Conservation (phyloP, 2,113 vertebrate genomes). For the Ancistrus triradiatus region DNA sequence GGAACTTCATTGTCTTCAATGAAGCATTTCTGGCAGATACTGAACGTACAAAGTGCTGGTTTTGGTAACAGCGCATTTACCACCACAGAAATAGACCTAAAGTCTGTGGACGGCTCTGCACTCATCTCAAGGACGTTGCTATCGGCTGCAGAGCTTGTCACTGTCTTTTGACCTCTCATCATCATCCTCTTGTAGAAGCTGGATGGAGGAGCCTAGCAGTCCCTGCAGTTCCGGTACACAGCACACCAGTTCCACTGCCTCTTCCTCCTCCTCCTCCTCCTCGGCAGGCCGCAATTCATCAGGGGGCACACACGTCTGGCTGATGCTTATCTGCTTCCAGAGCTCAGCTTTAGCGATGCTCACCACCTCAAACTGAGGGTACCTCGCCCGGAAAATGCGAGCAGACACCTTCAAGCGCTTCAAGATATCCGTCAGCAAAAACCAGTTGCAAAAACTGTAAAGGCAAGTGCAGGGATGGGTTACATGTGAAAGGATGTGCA, state of each 20-base stretch:
- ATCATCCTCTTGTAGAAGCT: conserved; percentile 63
- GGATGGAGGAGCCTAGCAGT: conserved; percentile 83
- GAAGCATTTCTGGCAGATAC: conserved; percentile 44
- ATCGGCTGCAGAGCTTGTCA: conserved; percentile 56
- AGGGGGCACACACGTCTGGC: conserved; percentile 81
- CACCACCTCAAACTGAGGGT: conserved; percentile 89
- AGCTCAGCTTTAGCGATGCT: conserved; percentile 79
- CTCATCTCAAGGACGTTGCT: conserved; percentile 41
- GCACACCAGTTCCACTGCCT: conserved; percentile 85
- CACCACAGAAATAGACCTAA: too few species aligned
- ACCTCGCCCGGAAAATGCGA: conserved; percentile 90
- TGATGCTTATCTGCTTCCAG: conserved; percentile 80
- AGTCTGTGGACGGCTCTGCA: conserved; percentile 14
- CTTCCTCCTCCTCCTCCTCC: conserved; percentile 68
- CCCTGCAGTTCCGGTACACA: conserved; percentile 87
- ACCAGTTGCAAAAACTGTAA: conserved; percentile 93
- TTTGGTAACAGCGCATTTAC: conserved; percentile 38
- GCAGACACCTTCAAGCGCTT: conserved; percentile 92
- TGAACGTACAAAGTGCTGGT: conserved; percentile 50
- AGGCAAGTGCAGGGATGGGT: conserved; percentile 1
- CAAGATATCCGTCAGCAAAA: conserved; percentile 87
- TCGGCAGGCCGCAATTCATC: conserved; percentile 55
- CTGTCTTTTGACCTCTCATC: conserved; percentile 42
- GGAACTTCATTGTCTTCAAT: conserved; percentile 30
- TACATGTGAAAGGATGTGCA: not conserved